Percentiles rank a stretch among this genome's conserved stretches.
Evolutionary conservation across 2,797 vertebrate species (phyloP).

Genomic region (Notolabrus celidotus): DNA sequence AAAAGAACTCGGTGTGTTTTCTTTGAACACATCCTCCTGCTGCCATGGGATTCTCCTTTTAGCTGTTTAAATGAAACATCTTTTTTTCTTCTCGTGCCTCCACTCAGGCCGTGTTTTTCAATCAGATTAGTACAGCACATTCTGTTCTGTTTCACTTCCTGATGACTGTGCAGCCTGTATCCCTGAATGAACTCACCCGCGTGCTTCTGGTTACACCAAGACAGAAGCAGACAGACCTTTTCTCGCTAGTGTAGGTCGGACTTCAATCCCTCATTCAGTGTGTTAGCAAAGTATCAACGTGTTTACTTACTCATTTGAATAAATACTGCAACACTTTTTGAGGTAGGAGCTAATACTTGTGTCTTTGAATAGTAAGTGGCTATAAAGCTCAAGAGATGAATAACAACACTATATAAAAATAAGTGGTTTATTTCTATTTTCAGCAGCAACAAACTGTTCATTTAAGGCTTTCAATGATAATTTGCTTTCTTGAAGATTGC

Average conservation of each 20-base stretch:
- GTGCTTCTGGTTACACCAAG: constrained; percentile 79
- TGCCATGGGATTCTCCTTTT: constrained; percentile 70
- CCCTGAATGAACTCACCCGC: constrained; percentile 85
- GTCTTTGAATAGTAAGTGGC: neutral
- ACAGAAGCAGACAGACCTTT: constrained; percentile 64
- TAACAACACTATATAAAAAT: neutral
- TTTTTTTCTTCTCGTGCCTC: constrained; percentile 71
- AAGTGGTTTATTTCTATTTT: neutral
- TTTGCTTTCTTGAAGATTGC: neutral
- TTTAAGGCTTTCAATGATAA: constrained; percentile 3
- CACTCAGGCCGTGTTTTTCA: constrained; percentile 86
- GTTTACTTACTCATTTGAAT: constrained; percentile 9
- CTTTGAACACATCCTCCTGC: constrained; percentile 27
- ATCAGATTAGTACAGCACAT: constrained; percentile 89
- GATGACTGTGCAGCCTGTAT: constrained; percentile 85
- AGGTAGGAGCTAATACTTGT: neutral
- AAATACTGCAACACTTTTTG: neutral
- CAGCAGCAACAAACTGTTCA: neutral
- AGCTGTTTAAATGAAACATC: constrained; percentile 76
- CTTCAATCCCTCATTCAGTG: constrained; percentile 37
- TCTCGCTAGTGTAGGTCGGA: constrained; percentile 52
- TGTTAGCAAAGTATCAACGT: constrained; percentile 17
- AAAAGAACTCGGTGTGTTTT: constrained; percentile 54
- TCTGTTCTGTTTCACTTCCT: constrained; percentile 91
- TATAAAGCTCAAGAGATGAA: neutral